These are phyloP conservation scores for Drosophila cyrtoloma DNA, from an alignment of 2,888 invertebrate species.

Conservation along the genomic window DNA sequence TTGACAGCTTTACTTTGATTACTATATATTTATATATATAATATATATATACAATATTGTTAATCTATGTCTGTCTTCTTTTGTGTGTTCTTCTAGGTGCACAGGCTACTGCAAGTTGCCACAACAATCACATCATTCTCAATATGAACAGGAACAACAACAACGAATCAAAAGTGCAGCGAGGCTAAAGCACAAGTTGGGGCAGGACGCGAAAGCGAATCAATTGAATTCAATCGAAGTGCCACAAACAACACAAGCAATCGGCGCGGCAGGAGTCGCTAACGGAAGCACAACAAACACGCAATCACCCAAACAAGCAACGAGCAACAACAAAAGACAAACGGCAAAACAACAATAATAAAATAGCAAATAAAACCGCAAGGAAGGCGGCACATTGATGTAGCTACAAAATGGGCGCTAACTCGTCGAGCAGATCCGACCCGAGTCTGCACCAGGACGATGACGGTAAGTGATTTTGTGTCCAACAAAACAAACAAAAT, in stretches of 20 bases:
- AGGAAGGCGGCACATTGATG: constrained; percentile 58
- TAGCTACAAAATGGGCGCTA: constrained; percentile 83
- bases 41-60: no score
- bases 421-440: constrained; percentile 84
- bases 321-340: constrained; percentile 1
- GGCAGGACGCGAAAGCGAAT: constrained; percentile 43
- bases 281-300: constrained; percentile 8
- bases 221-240: constrained; percentile 61
- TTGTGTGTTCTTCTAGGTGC: constrained; percentile 27
- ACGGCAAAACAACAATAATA: background rate
- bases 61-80: background rate
- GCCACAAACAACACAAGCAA: constrained; percentile 29
- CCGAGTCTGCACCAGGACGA: constrained; percentile 84
- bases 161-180: constrained; percentile 26
- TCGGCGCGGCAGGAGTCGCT: background rate
- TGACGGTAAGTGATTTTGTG: constrained; percentile 82
- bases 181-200: constrained; percentile 8
- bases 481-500: background rate
- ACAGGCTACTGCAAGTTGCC: constrained; percentile 10
- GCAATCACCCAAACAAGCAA: constrained; percentile 13
- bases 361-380: constrained; percentile 43
- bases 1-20: background rate
- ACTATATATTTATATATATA: no score
- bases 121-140: constrained; percentile 7
- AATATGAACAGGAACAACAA: constrained; percentile 1